These are phyloP conservation scores for Percina caprodes DNA, from an alignment of 2,113 vertebrate species.

Conservation along the genomic window DNA sequence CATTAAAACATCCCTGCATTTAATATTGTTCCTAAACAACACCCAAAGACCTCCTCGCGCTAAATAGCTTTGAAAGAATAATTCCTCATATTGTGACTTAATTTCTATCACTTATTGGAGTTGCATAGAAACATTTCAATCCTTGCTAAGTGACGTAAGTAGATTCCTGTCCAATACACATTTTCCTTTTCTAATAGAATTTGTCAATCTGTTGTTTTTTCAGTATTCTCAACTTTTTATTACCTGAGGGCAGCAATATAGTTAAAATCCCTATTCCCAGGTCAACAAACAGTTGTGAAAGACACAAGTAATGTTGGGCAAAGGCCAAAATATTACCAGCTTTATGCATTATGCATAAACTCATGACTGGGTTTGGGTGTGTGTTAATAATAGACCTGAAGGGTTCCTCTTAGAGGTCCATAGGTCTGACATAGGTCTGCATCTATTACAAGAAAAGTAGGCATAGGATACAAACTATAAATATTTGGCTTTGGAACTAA, in stretches of 20 bases:
- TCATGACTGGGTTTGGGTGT: neutral
- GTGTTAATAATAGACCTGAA: slow-evolving; percentile 44
- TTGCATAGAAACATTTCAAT: too few species aligned
- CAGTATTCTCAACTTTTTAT: slow-evolving; percentile 22
- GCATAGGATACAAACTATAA: neutral
- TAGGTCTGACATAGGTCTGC: neutral
- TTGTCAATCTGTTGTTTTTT: neutral
- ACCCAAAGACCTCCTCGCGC: neutral
- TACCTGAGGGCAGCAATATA: neutral
- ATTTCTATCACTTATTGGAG: neutral
- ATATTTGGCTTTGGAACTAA: neutral
- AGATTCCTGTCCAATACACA: neutral
- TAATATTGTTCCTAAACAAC: neutral
- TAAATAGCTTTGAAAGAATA: neutral
- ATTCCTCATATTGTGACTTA: neutral
- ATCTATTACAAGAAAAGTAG: slow-evolving; percentile 12
- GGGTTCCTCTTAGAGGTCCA: slow-evolving; percentile 49
- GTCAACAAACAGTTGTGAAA: slow-evolving; percentile 29
- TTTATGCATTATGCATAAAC: slow-evolving; percentile 51
- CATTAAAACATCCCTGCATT: neutral
- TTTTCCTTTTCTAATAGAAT: neutral
- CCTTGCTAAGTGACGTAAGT: too few species aligned
- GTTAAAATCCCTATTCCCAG: slow-evolving; percentile 9
- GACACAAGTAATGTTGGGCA: slow-evolving; percentile 11
- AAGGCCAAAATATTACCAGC: slow-evolving; percentile 22